A percentile compares a stretch with the other conserved stretches of the same genome.
Evolutionary conservation across 2,113 vertebrate genomes (phyloP).

Genomic region (Cercocebus atys): DNA sequence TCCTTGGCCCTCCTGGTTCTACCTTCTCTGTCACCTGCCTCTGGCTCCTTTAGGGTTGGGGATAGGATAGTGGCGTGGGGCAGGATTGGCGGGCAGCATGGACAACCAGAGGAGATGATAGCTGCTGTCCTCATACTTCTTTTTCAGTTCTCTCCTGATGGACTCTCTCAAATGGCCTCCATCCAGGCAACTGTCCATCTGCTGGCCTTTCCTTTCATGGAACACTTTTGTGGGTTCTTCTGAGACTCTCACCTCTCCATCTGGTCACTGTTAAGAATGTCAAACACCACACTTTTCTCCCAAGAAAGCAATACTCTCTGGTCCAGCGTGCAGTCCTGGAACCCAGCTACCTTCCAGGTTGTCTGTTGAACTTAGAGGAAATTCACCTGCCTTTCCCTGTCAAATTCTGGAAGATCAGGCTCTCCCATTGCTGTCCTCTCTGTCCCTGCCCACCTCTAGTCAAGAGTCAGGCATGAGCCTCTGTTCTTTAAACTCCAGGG

Average conservation of each 20-base stretch:
- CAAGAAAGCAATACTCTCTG: not conserved
- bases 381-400: not conserved
- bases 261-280: not conserved
- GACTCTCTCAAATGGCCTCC: not conserved
- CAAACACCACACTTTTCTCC: not conserved
- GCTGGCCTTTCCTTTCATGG: not conserved
- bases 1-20: not conserved
- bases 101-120: not conserved
- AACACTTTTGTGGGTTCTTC: not conserved
- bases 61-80: not conserved
- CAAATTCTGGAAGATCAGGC: not conserved
- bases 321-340: not conserved
- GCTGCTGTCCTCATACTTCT: not conserved
- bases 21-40: not conserved
- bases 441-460: not conserved
- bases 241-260: not conserved
- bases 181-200: not conserved
- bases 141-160: not conserved
- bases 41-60: not conserved
- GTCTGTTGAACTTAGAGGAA: not conserved
- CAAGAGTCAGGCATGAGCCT: not conserved
- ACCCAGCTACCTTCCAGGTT: not conserved
- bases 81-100: accelerated
- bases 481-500: not conserved
- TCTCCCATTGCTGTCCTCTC: not conserved